phyloP scores from a whole-genome alignment of 1,140 invertebrate species.

The Drusus annulatus region DNA sequence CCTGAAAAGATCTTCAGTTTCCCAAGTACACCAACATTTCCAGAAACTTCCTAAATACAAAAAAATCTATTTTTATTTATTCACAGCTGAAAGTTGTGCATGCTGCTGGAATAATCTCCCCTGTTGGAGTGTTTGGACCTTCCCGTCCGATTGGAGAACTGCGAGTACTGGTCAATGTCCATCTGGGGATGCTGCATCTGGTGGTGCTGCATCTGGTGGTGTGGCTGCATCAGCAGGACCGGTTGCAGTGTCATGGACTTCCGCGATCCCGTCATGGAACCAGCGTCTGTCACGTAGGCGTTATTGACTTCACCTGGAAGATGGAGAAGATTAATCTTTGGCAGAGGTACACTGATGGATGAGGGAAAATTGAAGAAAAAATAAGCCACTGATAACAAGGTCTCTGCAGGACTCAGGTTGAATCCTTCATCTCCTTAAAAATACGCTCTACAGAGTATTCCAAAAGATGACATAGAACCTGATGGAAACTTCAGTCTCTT shows the following conservation, averaged over 20 bases:
- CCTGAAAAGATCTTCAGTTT: no score
- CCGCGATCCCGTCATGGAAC: conserved; percentile 85
- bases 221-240: conserved; percentile 83
- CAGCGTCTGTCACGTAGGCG: conserved; percentile 85
- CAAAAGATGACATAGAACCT: no score
- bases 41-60: no score
- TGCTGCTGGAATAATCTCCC: conserved; percentile 72
- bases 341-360: no score
- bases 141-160: conserved; percentile 80
- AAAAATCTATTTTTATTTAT: no score
- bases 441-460: no score
- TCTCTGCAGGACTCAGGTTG: no score
- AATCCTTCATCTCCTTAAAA: no score
- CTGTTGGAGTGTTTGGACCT: conserved; percentile 68
- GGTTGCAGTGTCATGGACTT: conserved; percentile 91
- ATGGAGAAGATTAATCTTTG: no score
- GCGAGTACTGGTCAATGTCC: conserved; percentile 79
- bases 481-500: no score
- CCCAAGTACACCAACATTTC: neutral
- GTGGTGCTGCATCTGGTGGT: conserved; percentile 61
- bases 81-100: conserved; percentile 77
- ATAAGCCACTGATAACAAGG: no score
- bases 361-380: no score
- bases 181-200: conserved; percentile 63
- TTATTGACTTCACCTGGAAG: conserved; percentile 89